phyloP scores from a whole-genome alignment of 2,113 vertebrate genomes.

The Cavia aperea region DNA sequence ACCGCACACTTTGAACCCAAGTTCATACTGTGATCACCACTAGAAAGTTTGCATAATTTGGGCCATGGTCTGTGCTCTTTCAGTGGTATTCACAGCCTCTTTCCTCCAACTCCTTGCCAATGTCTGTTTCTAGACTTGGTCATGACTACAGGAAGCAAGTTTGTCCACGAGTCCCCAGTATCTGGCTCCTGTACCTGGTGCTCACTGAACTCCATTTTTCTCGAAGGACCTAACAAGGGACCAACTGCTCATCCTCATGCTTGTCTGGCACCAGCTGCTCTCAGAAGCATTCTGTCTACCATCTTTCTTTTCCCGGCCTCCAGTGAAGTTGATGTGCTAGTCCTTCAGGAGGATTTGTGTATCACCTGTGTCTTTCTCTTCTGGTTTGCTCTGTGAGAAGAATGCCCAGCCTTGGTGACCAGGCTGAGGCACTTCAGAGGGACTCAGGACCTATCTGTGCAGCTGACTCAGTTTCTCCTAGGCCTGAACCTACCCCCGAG shows the following conservation, averaged over 20 bases:
- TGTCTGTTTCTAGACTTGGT: neutral
- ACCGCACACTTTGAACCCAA: neutral
- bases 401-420: neutral
- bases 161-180: neutral
- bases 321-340: neutral
- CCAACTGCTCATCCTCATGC: neutral
- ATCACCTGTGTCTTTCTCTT: neutral
- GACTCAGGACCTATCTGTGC: neutral
- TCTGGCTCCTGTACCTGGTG: neutral
- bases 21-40: no score
- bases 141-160: neutral
- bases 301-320: no score
- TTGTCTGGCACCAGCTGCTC: neutral
- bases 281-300: neutral
- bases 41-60: neutral
- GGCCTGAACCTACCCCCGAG: fast-evolving
- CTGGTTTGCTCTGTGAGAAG: neutral
- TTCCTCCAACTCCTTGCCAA: neutral
- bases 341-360: neutral
- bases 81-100: no score
- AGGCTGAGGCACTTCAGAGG: neutral
- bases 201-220: neutral
- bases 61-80: neutral
- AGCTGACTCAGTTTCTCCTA: neutral
- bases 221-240: neutral